phyloP scores from a whole-genome alignment of 1,140 invertebrate genomes.

The Drosophila sproati region DNA sequence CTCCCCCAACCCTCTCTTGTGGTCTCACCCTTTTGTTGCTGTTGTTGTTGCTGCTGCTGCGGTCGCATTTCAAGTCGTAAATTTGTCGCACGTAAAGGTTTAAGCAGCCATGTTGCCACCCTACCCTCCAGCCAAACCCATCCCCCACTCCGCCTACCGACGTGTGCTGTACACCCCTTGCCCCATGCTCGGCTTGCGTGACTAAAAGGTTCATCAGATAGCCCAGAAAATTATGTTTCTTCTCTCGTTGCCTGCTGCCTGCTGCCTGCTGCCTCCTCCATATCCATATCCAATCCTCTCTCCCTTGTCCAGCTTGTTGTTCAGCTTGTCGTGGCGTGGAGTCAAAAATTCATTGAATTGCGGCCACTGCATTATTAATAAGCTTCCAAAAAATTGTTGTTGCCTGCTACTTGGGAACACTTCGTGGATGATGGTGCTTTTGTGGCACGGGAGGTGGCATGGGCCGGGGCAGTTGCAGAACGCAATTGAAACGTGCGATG shows the following conservation, averaged over 20 bases:
- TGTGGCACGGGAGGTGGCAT: background rate
- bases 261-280: background rate
- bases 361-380: constrained; percentile 82
- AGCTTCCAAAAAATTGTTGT: constrained; percentile 71
- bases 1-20: background rate
- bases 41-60: constrained; percentile 52
- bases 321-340: constrained; percentile 39
- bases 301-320: constrained; percentile 8
- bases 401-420: constrained; percentile 57
- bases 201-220: constrained; percentile 82
- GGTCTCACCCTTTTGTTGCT: constrained; percentile 34
- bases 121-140: background rate
- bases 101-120: constrained; percentile 71
- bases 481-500: constrained; percentile 78
- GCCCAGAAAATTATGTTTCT: constrained; percentile 69
- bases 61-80: constrained; percentile 80
- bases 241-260: constrained; percentile 14
- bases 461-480: constrained; percentile 22
- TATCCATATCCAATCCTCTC: background rate
- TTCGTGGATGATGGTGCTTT: constrained; percentile 42
- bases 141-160: background rate
- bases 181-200: constrained; percentile 34
- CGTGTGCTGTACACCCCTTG: background rate
- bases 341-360: constrained; percentile 83
- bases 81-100: constrained; percentile 83